Evolutionary conservation across 2,797 vertebrate species (phyloP), one percentile per base, ranked within the genome.

Genomic region (Sphaeramia orbicularis): DNA sequence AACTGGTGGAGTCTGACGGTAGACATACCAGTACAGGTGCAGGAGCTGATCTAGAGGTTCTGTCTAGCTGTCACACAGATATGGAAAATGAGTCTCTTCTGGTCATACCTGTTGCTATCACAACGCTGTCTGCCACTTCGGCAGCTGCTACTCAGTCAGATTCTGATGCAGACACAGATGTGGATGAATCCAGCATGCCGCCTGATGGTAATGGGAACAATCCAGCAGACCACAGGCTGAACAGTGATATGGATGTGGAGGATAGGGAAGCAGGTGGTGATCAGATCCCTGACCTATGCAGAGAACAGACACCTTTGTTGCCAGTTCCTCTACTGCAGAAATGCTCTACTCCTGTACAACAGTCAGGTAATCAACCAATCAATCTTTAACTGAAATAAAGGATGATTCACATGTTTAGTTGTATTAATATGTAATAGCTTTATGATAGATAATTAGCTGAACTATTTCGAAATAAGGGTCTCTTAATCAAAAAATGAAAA

Each of bases 41-140:
- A 38, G 48, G 2, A 16, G 43, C 40, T 27, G 62, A 61, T 50
- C 43, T 89, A 42, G 78, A 67, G 32, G 84, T 92, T 76, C 67
- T 81, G 21, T 70, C 92, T 8, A 87, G 94, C 80, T 95, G 92
- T 37, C 93, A 94, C 74, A 92, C 93, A 37, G 94, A 95, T 51
- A 45, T 84, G 7, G 92, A 94, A 30, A 87, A 86, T 0, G 40
- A 82, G 9, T 67, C 19, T 37, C 54, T 56, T 14, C 41, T 57
- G 43, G 54, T 54, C 21, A 9, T 42, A 49, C 65, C 81, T 48
- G 32, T 27, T 47, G 45, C 13, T 10, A 6, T 40, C 57, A 24
- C 52, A 32, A 9, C 35, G 14, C 14, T 47, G 66, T 51, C 78
- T 24, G 11, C 27, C 2, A 2, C 15, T 38, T 27, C 38, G 30